Evolutionary conservation across 2,888 invertebrate species (phyloP).

Genomic region (Drosophila incognita): DNA sequence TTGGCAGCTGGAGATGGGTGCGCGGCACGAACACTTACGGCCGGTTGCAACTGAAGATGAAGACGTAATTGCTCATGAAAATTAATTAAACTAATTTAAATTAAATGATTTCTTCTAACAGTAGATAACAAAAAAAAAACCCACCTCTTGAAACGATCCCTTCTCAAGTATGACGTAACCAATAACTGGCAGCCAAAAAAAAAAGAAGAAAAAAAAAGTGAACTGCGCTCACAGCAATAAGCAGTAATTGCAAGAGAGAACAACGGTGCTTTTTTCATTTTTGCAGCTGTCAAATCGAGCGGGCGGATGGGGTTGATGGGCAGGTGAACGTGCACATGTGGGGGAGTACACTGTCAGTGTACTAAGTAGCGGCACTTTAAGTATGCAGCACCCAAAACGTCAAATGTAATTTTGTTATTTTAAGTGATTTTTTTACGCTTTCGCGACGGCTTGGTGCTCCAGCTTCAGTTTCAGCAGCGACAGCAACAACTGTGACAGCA

Average conservation of each 20-base stretch:
- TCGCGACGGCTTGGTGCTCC: constrained; percentile 51
- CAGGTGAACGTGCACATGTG: constrained; percentile 1
- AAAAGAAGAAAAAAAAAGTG: not conserved
- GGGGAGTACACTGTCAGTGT: constrained; percentile 13
- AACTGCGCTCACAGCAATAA: constrained; percentile 4
- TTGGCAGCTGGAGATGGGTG: not conserved
- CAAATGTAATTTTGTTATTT: constrained; percentile 59
- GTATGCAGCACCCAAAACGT: constrained; percentile 62
- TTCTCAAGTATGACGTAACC: constrained; percentile 29
- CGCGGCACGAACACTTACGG: constrained; percentile 24
- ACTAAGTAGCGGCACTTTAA: constrained; percentile 29
- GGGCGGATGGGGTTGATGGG: not conserved
- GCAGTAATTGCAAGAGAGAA: constrained; percentile 36
- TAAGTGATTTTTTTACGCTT: constrained; percentile 78
- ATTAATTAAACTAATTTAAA: not conserved
- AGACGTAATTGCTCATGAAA: not conserved
- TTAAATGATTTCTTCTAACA: not conserved
- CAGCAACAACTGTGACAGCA: constrained; percentile 1
- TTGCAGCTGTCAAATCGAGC: constrained; percentile 48
- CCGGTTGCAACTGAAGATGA: not conserved
- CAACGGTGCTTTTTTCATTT: constrained; percentile 47
- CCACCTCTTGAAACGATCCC: constrained; percentile 21
- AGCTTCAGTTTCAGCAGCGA: constrained; percentile 19
- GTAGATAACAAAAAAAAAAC: not conserved
- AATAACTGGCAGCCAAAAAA: constrained; percentile 42